A percentile compares a stretch with the other conserved stretches of the same genome.
Conservation (phyloP, 2,888 invertebrate species). For the Thereva nobilitata region DNA sequence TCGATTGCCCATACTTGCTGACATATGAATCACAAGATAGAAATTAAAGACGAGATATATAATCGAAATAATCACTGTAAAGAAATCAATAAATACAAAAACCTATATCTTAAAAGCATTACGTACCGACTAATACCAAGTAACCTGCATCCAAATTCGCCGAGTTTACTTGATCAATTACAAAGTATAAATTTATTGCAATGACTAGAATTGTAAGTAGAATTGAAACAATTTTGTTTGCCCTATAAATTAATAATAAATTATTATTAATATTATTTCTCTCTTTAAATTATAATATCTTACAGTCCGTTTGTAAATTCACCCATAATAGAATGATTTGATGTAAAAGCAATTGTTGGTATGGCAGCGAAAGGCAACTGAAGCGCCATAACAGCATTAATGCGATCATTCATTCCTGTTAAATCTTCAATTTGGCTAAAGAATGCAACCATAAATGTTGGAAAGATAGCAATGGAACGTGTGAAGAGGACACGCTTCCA, state of each 20-base stretch:
- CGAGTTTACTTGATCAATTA: slow-evolving; percentile 64
- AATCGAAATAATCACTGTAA: slow-evolving; percentile 62
- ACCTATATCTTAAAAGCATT: slow-evolving; percentile 38
- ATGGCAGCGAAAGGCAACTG: slow-evolving; percentile 87
- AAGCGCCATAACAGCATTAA: slow-evolving; percentile 85
- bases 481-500: slow-evolving; percentile 88
- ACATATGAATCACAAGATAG: slow-evolving; percentile 76
- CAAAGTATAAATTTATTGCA: slow-evolving; percentile 78
- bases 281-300: slow-evolving; percentile 48
- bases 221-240: slow-evolving; percentile 70
- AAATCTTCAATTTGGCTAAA: slow-evolving; percentile 70
- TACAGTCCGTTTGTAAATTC: slow-evolving; percentile 81
- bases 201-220: slow-evolving; percentile 72
- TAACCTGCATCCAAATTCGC: slow-evolving; percentile 56
- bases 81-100: slow-evolving; percentile 19
- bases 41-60: slow-evolving; percentile 73
- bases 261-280: slow-evolving; percentile 10
- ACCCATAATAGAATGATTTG: slow-evolving; percentile 77
- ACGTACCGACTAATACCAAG: slow-evolving; percentile 59
- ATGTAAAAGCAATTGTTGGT: slow-evolving; percentile 85
- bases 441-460: slow-evolving; percentile 72
- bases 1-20: slow-evolving; percentile 65
- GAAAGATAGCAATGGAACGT: slow-evolving; percentile 76
- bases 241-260: slow-evolving; percentile 59
- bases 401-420: slow-evolving; percentile 79